These are phyloP conservation scores for Scotopteryx bipunctaria DNA, from an alignment of 2,888 invertebrate species.

Conservation along the genomic window DNA sequence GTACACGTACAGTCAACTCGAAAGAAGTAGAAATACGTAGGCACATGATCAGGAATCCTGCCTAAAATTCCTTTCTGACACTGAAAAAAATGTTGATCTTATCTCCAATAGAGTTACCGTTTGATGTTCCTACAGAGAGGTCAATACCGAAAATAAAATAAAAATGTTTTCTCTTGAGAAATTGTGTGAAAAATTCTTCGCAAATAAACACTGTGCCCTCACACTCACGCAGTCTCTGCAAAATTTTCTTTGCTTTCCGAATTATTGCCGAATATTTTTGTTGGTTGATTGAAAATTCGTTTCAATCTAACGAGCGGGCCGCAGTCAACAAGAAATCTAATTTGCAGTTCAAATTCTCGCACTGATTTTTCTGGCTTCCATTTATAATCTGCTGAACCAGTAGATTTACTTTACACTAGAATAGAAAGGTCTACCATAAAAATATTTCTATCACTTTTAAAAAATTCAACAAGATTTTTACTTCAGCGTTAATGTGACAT, in stretches of 20 bases:
- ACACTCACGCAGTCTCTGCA: conserved; percentile 30
- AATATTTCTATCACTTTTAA: too few relatives aligned
- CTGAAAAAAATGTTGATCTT: too few relatives aligned
- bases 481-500: too few relatives aligned
- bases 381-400: conserved; percentile 13
- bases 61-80: too few relatives aligned
- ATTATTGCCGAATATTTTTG: conserved; percentile 56
- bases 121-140: too few relatives aligned
- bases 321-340: conserved; percentile 70
- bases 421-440: not conserved
- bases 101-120: too few relatives aligned
- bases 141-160: not conserved
- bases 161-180: not conserved
- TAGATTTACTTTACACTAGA: not conserved
- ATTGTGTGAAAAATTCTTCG: not conserved
- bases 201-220: conserved; percentile 32
- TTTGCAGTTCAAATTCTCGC: conserved; percentile 57
- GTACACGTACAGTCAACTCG: too few relatives aligned
- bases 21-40: too few relatives aligned
- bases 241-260: conserved; percentile 48
- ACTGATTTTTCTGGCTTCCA: conserved; percentile 45
- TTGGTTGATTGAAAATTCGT: conserved; percentile 64
- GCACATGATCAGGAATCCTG: too few relatives aligned
- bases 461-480: too few relatives aligned
- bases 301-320: conserved; percentile 65